Percentiles rank a stretch among this genome's conserved stretches.
Conservation (phyloP, 2,113 vertebrate genomes). For the Thunnus maccoyii region DNA sequence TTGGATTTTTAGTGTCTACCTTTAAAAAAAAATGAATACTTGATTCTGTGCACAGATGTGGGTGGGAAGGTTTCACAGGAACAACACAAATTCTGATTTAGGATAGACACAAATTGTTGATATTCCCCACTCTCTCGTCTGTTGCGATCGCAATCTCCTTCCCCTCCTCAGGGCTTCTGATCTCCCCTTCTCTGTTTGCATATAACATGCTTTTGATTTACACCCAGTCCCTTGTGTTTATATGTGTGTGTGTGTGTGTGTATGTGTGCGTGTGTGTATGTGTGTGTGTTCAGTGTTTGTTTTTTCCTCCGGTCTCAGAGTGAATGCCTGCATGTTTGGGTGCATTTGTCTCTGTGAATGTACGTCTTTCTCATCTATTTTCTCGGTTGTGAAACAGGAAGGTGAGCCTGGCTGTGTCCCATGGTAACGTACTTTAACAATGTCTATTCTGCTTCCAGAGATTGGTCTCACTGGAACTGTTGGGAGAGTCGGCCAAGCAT, state of each 20-base stretch:
- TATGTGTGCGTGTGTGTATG: slow-evolving; percentile 25
- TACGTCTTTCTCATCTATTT: slow-evolving; percentile 48
- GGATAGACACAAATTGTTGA: slow-evolving; percentile 40
- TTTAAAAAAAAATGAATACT: background rate
- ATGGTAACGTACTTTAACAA: slow-evolving; percentile 54
- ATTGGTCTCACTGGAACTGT: slow-evolving; percentile 58
- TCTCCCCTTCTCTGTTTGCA: slow-evolving; percentile 63
- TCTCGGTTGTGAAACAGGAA: slow-evolving; percentile 68
- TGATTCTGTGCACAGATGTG: slow-evolving; percentile 32
- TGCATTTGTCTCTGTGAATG: slow-evolving; percentile 45
- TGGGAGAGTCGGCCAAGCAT: slow-evolving; percentile 53
- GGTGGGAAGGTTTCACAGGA: slow-evolving; percentile 36
- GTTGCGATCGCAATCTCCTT: slow-evolving; percentile 47
- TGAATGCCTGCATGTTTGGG: slow-evolving; percentile 36
- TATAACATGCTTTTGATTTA: slow-evolving; percentile 67
- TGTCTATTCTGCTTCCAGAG: slow-evolving; percentile 69
- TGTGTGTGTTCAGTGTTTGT: slow-evolving; percentile 44
- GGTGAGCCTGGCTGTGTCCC: slow-evolving; percentile 58
- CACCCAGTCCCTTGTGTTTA: slow-evolving; percentile 50
- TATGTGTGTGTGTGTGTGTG: slow-evolving; percentile 11
- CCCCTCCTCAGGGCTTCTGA: slow-evolving; percentile 62
- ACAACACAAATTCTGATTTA: slow-evolving; percentile 38
- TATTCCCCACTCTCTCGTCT: slow-evolving; percentile 55
- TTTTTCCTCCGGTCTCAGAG: slow-evolving; percentile 41
- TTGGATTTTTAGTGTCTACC: background rate